Base-by-base conservation (phyloP, 2,113 vertebrate genomes). In the Drymodes brunneopygia region DNA sequence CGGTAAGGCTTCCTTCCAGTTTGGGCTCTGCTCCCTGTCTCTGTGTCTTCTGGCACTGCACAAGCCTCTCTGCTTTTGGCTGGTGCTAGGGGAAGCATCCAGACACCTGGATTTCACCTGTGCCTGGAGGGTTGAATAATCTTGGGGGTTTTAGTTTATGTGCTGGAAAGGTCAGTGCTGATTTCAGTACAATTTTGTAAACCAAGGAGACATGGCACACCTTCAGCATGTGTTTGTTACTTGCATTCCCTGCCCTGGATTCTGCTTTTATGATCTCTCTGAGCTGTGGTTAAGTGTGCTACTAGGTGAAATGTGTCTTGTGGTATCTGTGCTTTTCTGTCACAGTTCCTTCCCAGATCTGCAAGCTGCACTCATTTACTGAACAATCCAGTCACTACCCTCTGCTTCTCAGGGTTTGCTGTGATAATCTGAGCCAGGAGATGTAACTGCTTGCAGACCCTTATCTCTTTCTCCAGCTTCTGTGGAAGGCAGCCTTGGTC, bases 1-100 rank as follows among this genome's bases (percentile, higher is more conserved):
- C 3, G 98, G 99, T 99, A 97, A 98, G 91, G 82, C 53, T 10
- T 13, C 38, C 40, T 27, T 74, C 78, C 72, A 57, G 1, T 19
- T 19, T 16, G 15, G 21, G 22, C 47, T 84, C 51, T 90, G 40
- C 81, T 92, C 22, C 9, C 18, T 45, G 9, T 28, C 58, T 35
- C 21, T 81, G 29, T 53, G 9, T 28, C 18, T 45, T 23, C 4
- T 64, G 44, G 28, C 38, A 18, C 21, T 75, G n/a, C 40, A 65
- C 12, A 31, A 60, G 44, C 61, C 61, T 72, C 27, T 50, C 2
- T 73, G 0, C 12, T 65, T 79, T 17, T 91, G 85, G 61, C n/a
- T 78, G 48, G 9, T 64, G 54, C 45, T 69, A 10, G 29, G 36
- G 74, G 36, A 81, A 89, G 31, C 65, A 77, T 60, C n/a, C 54